A percentile compares a stretch with the other conserved stretches of the same genome.
These are phyloP conservation scores for Cinara cedri DNA, from an alignment of 2,888 invertebrate genomes.

Conservation along the genomic window DNA sequence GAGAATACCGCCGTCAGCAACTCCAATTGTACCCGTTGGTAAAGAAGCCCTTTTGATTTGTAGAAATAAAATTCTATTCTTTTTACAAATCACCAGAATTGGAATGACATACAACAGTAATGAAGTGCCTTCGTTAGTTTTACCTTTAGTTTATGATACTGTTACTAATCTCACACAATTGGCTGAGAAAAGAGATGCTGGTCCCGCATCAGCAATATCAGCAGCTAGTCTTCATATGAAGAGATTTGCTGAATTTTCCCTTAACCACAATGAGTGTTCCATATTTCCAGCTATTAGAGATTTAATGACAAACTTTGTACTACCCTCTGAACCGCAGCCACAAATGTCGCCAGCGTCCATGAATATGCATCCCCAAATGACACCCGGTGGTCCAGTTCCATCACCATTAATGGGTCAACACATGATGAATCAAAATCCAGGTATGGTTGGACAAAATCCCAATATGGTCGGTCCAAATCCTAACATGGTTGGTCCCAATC, in stretches of 20 bases:
- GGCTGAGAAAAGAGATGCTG: conserved; percentile 80
- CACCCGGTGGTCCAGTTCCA: conserved; percentile 43
- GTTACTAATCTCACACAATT: conserved; percentile 84
- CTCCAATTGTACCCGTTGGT: conserved; percentile 87
- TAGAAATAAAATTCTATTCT: conserved; percentile 88
- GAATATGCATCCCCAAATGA: conserved; percentile 51
- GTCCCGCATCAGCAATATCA: conserved; percentile 68
- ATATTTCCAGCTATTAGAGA: conserved; percentile 91
- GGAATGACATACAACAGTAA: conserved; percentile 68
- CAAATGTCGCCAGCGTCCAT: conserved; percentile 54
- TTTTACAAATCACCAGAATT: conserved; percentile 78
- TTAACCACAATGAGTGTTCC: conserved; percentile 76
- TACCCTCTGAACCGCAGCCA: conserved; percentile 75
- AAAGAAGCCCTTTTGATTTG: conserved; percentile 85
- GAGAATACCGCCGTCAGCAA: conserved; percentile 83
- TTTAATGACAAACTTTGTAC: conserved; percentile 79
- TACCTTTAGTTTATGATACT: conserved; percentile 90
- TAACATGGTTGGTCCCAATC: conserved; percentile 44
- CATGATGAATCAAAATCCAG: conserved; percentile 52
- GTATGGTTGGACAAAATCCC: conserved; percentile 47
- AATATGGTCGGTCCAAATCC: conserved; percentile 47
- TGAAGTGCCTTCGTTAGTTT: conserved; percentile 76
- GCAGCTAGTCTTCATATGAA: conserved; percentile 72
- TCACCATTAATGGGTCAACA: conserved; percentile 54
- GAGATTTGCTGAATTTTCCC: conserved; percentile 76